Base-by-base conservation (phyloP, 1,140 invertebrate species). In the Caenorhabditis latens region DNA sequence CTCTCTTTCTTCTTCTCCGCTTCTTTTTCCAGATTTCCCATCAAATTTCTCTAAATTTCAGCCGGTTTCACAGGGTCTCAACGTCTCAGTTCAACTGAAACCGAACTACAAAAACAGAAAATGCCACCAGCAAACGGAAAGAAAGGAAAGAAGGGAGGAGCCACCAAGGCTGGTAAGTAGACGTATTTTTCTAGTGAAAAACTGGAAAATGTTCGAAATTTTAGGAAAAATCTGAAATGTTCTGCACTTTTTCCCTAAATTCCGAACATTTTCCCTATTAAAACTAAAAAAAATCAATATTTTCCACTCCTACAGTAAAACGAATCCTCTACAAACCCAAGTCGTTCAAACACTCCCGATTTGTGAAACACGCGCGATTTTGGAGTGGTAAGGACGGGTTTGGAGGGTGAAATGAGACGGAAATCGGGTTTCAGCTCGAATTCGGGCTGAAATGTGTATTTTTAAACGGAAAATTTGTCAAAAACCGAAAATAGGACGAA, bases 91-190 rank as follows among this genome's bases (percentile, higher is more conserved):
- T 58, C 19, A n/a, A 58, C 19, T 63, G 19, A 21, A 24, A 32
- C 9, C 19, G 32, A 63, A 63, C 58, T 63, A 63, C 58, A 63
- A 9, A 50, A 50, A 4, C 5, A 79, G 11, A 71, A 46, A 21
- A 79, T 79, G 71, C 71, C 71, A 50, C 71, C 71, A 79, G 71
- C 71, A 79, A 71, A 71, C 67, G 71, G 71, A 50, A 79, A 79
- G 46, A 79, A 79, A 24, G 71, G 43, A 48, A 50, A 50, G 71
- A 79, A 79, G 71, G 46, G 46, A 79, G 71, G 71, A 79, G 46
- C 46, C 19, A n/a, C 43, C 0, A 24, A n/a, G 21, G n/a, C 46
- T 50, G 71, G 71, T 79, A 50, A 50, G 71, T 14, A 11, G 19
- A n/a, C 57, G 14, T 19, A 21, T n/a, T 4, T 21, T 4, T 50